Conservation (phyloP, 2,888 invertebrate species). For the Athalia cordata region DNA sequence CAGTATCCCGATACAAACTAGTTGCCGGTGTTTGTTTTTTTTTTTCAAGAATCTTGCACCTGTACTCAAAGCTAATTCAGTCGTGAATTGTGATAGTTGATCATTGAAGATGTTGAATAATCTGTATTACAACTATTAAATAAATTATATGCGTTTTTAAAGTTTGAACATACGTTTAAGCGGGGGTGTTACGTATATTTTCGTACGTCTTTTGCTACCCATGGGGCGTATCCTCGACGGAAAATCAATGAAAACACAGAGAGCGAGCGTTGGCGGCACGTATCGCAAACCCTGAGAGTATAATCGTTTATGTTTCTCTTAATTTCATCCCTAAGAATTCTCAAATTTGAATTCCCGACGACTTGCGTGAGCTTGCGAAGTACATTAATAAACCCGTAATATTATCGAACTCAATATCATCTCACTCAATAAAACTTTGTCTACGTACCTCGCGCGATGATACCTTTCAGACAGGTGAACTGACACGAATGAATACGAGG, state of each 20-base stretch:
- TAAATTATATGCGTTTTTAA: too few species aligned
- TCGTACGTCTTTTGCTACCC: background rate
- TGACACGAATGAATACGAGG: slow-evolving; percentile 50
- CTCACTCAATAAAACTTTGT: slow-evolving; percentile 17
- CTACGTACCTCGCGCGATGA: slow-evolving; percentile 45
- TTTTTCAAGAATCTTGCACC: too few species aligned
- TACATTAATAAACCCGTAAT: background rate
- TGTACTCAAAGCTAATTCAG: too few species aligned
- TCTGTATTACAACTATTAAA: too few species aligned
- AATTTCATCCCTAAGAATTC: slow-evolving; percentile 6
- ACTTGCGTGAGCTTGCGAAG: background rate
- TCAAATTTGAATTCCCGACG: background rate
- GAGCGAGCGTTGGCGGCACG: slow-evolving; percentile 41
- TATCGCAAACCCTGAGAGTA: slow-evolving; percentile 9
- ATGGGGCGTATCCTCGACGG: slow-evolving; percentile 54
- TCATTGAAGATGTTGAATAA: too few species aligned
- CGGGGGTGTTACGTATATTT: too few species aligned
- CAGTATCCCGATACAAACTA: too few species aligned
- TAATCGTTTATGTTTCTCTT: background rate
- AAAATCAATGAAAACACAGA: slow-evolving; percentile 60
- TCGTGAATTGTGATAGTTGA: too few species aligned
- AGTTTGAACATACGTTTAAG: too few species aligned
- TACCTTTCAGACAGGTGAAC: slow-evolving; percentile 45
- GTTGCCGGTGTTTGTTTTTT: too few species aligned
- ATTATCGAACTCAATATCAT: background rate